phyloP scores from a whole-genome alignment of 2,888 invertebrate genomes.

The Lumbricus terrestris region DNA sequence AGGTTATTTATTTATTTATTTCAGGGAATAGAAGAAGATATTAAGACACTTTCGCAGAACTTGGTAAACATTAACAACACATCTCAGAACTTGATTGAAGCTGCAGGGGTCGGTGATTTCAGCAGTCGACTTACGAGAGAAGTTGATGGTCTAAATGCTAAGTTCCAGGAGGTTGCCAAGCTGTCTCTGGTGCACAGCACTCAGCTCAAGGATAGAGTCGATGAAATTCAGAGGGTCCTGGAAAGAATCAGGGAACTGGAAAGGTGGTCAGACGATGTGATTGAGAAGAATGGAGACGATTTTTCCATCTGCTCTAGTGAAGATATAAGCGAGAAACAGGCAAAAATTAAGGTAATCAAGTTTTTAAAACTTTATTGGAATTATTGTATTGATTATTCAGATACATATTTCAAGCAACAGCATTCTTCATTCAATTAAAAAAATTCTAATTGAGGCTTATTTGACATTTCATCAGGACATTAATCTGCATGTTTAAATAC shows the following conservation, averaged over 20 bases:
- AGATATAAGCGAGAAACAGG: slow-evolving; percentile 35
- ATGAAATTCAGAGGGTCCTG: slow-evolving; percentile 59
- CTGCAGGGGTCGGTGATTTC: slow-evolving; percentile 64
- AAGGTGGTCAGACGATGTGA: slow-evolving; percentile 69
- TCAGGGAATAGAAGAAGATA: slow-evolving; percentile 68
- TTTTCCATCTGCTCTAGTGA: slow-evolving; percentile 49
- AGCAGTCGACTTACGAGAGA: slow-evolving; percentile 63
- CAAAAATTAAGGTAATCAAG: not conserved
- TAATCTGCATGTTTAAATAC: not conserved
- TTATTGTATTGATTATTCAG: too few species aligned
- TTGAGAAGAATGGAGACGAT: slow-evolving; percentile 64
- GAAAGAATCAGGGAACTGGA: slow-evolving; percentile 63
- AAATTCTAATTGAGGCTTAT: not conserved
- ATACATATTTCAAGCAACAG: not conserved
- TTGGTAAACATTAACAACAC: slow-evolving; percentile 65
- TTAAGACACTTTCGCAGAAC: slow-evolving; percentile 65
- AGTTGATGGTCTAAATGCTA: slow-evolving; percentile 63
- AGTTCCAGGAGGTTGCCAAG: slow-evolving; percentile 62
- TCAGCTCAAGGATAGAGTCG: slow-evolving; percentile 64
- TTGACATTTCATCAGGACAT: not conserved
- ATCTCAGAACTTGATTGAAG: slow-evolving; percentile 65
- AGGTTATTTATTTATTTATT: slow-evolving; percentile 29
- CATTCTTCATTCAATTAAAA: not conserved
- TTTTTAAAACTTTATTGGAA: not conserved
- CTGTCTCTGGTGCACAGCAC: slow-evolving; percentile 62